These are phyloP conservation scores for Capitulum mitella DNA, from an alignment of 2,888 invertebrate species.

Conservation along the genomic window DNA sequence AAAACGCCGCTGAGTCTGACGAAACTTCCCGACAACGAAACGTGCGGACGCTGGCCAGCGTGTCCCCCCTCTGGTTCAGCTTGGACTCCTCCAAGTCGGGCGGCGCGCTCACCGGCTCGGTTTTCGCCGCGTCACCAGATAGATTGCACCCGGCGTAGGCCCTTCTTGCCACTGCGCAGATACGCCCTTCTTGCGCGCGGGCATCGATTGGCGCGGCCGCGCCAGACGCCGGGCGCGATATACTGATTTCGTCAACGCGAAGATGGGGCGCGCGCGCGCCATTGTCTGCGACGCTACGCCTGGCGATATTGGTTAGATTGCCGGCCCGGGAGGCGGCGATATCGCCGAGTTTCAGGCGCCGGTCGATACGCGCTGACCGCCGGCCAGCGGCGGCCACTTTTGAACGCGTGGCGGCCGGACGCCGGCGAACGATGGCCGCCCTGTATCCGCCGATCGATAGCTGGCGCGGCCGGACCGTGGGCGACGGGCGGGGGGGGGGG, in stretches of 20 bases:
- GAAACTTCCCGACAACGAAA: too few relatives aligned
- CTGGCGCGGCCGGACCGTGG: too few relatives aligned
- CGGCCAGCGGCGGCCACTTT: background rate
- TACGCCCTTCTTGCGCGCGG: constrained; percentile 20
- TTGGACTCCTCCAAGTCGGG: constrained; percentile 16
- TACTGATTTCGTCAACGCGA: constrained; percentile 17
- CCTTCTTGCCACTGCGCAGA: background rate
- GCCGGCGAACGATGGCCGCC: background rate
- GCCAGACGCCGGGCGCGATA: constrained; percentile 12
- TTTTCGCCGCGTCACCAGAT: constrained; percentile 21
- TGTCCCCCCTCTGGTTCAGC: background rate
- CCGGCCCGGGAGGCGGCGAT: background rate
- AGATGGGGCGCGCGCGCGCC: background rate
- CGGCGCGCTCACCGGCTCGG: constrained; percentile 8
- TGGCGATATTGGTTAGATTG: background rate
- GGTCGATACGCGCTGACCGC: too few relatives aligned
- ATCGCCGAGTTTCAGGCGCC: background rate
- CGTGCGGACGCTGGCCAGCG: background rate
- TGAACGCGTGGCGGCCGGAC: background rate
- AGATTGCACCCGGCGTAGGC: constrained; percentile 11
- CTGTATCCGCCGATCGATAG: too few relatives aligned
- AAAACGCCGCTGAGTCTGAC: too few relatives aligned
- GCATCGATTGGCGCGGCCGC: constrained; percentile 21
- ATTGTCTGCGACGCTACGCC: background rate
- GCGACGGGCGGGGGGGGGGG: background rate